These are phyloP conservation scores for Poecile atricapillus DNA, from an alignment of 2,113 vertebrate genomes.

Conservation along the genomic window DNA sequence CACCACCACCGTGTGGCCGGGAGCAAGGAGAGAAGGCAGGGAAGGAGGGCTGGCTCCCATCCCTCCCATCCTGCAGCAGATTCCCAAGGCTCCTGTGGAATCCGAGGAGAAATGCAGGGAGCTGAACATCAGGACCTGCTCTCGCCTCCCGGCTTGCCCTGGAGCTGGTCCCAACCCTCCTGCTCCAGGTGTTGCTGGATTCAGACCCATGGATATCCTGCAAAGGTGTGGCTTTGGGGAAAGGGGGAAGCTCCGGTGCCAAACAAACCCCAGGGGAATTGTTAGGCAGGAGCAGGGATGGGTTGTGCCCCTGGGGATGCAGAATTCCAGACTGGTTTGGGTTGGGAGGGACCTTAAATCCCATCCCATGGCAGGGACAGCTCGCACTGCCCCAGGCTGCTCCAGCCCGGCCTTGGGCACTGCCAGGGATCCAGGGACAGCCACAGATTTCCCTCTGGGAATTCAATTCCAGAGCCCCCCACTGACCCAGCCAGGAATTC, in stretches of 20 bases:
- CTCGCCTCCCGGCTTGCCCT: too few species aligned
- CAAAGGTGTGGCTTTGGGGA: neutral
- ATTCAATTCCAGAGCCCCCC: neutral
- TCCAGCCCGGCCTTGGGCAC: neutral
- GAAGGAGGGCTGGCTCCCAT: neutral
- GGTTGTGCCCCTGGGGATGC: too few species aligned
- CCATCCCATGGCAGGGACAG: neutral
- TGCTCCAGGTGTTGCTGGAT: accelerated
- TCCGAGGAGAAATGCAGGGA: accelerated
- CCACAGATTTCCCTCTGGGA: neutral
- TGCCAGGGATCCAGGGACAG: neutral
- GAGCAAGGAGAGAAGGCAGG: neutral
- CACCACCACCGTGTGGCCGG: slow-evolving; percentile 70
- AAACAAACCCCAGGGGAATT: too few species aligned
- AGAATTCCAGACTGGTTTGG: neutral
- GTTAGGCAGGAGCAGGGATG: neutral
- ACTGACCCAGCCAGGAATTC: neutral
- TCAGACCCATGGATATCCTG: accelerated
- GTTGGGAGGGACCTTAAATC: neutral
- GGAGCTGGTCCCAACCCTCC: accelerated
- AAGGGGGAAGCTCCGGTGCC: accelerated
- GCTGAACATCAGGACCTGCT: too few species aligned
- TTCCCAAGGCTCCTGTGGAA: accelerated
- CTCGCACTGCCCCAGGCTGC: accelerated
- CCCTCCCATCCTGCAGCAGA: accelerated